Evolutionary conservation across 2,113 vertebrate species (phyloP).

Genomic region (Apus apus): DNA sequence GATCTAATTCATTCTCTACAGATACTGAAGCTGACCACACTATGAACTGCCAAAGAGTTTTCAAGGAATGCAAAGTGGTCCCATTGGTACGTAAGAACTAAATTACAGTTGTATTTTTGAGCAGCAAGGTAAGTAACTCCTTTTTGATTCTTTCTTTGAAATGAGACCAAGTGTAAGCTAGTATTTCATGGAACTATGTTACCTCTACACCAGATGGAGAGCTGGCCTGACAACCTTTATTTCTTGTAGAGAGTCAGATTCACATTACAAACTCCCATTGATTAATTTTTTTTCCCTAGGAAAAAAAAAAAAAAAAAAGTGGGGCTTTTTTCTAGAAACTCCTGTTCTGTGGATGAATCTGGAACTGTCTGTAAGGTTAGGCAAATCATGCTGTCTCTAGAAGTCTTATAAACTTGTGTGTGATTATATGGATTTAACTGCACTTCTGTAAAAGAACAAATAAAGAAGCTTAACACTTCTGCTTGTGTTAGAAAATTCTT

Average conservation of each 20-base stretch:
- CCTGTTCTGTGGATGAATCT: not conserved
- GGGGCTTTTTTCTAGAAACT: not conserved
- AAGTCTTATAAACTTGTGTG: not conserved
- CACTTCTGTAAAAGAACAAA: not conserved
- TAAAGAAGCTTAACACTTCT: not conserved
- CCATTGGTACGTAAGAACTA: not conserved
- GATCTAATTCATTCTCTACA: not conserved
- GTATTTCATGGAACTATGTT: not conserved
- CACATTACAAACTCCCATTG: not conserved
- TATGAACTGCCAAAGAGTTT: not conserved
- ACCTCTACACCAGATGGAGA: not conserved
- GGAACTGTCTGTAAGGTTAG: not conserved
- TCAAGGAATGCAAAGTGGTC: not conserved
- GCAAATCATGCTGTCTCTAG: not conserved
- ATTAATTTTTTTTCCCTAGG: not conserved
- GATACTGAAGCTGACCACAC: slow-evolving; percentile 3
- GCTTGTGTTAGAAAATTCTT: not conserved
- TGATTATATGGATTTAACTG: not conserved
- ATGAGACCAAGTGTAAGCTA: not conserved
- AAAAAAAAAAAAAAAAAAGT: not conserved
- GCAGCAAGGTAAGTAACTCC: not conserved
- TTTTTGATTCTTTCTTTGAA: not conserved
- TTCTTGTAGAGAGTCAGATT: not conserved
- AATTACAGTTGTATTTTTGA: slow-evolving; percentile 21
- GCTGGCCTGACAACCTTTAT: not conserved